phyloP scores from a whole-genome alignment of 2,113 vertebrate species.

The Gasterosteus aculeatus region DNA sequence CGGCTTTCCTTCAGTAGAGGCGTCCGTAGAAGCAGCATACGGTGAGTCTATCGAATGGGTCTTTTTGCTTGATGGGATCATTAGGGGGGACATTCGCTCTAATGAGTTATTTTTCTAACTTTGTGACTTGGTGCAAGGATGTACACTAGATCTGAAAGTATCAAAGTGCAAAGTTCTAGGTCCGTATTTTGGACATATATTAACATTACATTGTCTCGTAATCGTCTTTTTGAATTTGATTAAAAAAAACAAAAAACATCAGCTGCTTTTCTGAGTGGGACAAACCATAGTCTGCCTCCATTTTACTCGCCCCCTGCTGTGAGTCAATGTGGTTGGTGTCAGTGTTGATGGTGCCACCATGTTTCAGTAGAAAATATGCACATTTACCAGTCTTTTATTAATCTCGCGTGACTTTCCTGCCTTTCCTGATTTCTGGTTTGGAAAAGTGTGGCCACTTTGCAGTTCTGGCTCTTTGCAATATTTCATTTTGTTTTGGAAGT shows the following conservation, averaged over 20 bases:
- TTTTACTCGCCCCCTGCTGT: not conserved
- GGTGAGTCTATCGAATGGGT: conserved; percentile 59
- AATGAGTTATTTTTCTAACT: not conserved
- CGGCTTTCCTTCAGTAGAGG: conserved; percentile 19
- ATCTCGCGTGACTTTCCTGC: not conserved
- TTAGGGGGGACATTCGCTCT: not conserved
- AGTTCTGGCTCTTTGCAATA: not conserved
- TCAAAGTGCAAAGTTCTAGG: not conserved
- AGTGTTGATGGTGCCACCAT: not conserved
- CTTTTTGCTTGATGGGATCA: not conserved
- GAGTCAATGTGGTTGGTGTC: not conserved
- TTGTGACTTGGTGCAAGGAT: not conserved
- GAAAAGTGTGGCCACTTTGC: not conserved
- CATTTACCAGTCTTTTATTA: not conserved
- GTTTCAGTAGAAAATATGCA: not conserved
- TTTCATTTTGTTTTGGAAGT: not conserved
- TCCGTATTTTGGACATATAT: not conserved
- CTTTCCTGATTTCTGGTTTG: conserved; percentile 7
- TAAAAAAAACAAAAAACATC: not conserved
- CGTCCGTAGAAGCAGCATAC: conserved; percentile 10
- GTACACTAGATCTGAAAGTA: not conserved
- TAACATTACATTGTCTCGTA: not conserved
- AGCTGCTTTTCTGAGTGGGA: not conserved
- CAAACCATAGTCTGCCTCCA: not conserved
- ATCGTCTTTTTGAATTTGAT: not conserved